A percentile compares a stretch with the other conserved stretches of the same genome.
These are phyloP conservation scores for Sipha flava DNA, from an alignment of 1,140 invertebrate genomes.

Conservation along the genomic window DNA sequence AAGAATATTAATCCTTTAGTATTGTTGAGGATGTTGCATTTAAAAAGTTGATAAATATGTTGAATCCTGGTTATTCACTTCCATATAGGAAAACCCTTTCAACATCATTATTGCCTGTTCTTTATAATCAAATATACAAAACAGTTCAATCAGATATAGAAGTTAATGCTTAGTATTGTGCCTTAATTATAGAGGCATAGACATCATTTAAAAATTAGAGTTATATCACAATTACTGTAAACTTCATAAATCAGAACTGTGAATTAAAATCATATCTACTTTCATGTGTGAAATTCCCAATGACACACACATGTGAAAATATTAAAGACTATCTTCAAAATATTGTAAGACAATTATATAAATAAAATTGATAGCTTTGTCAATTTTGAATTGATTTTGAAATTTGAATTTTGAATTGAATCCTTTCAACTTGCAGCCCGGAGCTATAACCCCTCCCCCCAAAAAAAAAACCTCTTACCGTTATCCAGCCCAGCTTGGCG, in stretches of 20 bases:
- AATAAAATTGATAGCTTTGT: too few relatives aligned
- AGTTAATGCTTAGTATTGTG: conserved; percentile 26
- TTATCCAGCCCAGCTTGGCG: too few relatives aligned
- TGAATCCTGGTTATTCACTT: conserved; percentile 38
- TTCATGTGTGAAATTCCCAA: conserved; percentile 32
- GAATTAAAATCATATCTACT: conserved; percentile 33
- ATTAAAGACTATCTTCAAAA: background rate
- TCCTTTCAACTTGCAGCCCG: too few relatives aligned
- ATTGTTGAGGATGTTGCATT: conserved; percentile 40
- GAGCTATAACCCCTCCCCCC: too few relatives aligned
- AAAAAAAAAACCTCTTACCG: too few relatives aligned
- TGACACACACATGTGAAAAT: conserved; percentile 34
- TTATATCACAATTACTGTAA: conserved; percentile 37
- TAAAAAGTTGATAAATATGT: conserved; percentile 35
- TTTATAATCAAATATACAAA: conserved; percentile 34
- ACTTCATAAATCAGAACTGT: conserved; percentile 37
- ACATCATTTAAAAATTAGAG: conserved; percentile 36
- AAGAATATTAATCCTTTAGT: conserved; percentile 38
- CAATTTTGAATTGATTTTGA: too few relatives aligned
- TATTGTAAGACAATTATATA: background rate
- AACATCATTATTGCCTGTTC: conserved; percentile 34
- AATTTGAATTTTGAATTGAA: too few relatives aligned
- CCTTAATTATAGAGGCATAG: conserved; percentile 38
- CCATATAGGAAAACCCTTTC: conserved; percentile 39
- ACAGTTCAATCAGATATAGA: conserved; percentile 21